Percentiles rank a stretch among this genome's conserved stretches.
Conservation (phyloP, 2,113 vertebrate genomes). For the Prochilodus magdalenae region DNA sequence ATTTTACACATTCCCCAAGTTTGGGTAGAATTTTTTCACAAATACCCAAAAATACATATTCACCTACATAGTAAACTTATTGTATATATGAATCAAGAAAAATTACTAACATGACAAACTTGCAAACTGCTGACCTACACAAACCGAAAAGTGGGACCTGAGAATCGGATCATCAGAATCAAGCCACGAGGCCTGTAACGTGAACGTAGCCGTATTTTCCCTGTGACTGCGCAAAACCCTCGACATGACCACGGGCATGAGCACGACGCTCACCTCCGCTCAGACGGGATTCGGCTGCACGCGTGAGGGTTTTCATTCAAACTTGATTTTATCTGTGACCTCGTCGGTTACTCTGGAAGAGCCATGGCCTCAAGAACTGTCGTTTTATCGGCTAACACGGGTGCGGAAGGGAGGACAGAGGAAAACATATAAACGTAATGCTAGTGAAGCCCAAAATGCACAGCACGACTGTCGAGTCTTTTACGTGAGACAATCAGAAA, state of each 20-base stretch:
- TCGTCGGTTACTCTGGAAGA: slow-evolving; percentile 38
- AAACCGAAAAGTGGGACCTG: too few relatives aligned
- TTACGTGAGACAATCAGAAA: slow-evolving; percentile 78
- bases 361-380: slow-evolving; percentile 27
- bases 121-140: too few relatives aligned
- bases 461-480: slow-evolving; percentile 64
- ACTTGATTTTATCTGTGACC: slow-evolving; percentile 44
- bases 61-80: too few relatives aligned
- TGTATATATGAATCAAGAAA: too few relatives aligned
- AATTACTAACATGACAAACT: too few relatives aligned
- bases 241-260: slow-evolving; percentile 30
- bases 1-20: too few relatives aligned
- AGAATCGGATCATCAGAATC: too few relatives aligned
- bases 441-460: slow-evolving; percentile 67
- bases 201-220: background rate
- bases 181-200: background rate
- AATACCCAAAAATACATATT: too few relatives aligned
- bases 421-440: slow-evolving; percentile 14
- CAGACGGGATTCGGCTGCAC: background rate
- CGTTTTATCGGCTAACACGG: slow-evolving; percentile 18
- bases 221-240: background rate
- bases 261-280: slow-evolving; percentile 40
- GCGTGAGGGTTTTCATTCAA: slow-evolving; percentile 61
- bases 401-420: slow-evolving; percentile 18
- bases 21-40: too few relatives aligned